phyloP scores from a whole-genome alignment of 2,113 vertebrate species.

The Charina bottae region DNA sequence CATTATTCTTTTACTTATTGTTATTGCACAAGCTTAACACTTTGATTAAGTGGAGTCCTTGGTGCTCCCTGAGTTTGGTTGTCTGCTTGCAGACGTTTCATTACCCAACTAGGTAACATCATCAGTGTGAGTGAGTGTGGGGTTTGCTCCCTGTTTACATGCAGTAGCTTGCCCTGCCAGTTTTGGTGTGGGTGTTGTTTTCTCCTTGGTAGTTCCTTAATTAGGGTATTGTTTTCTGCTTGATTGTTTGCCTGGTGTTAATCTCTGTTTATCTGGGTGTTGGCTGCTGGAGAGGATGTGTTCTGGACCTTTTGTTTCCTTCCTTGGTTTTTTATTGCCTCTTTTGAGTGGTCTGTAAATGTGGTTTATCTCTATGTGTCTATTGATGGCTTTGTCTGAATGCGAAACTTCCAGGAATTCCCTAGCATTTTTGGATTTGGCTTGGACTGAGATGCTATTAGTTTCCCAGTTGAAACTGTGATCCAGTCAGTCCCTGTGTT shows the following conservation, averaged over 20 bases:
- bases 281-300: neutral
- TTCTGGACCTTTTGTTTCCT: conserved; percentile 1
- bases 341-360: neutral
- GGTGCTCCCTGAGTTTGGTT: neutral
- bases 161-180: neutral
- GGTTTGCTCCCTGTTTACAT: neutral
- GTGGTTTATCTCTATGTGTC: neutral
- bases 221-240: neutral
- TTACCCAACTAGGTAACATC: neutral
- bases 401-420: neutral
- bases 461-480: neutral
- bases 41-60: conserved; percentile 53
- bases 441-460: neutral
- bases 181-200: neutral
- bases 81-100: neutral
- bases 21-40: conserved; percentile 44
- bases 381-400: neutral
- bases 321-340: neutral
- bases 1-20: conserved; percentile 64
- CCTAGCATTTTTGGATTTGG: neutral
- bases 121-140: neutral
- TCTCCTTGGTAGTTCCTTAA: neutral
- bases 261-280: neutral
- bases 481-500: neutral
- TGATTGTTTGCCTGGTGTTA: neutral